phyloP scores from a whole-genome alignment of 2,113 vertebrate species.

The Coptodon rendalli region DNA sequence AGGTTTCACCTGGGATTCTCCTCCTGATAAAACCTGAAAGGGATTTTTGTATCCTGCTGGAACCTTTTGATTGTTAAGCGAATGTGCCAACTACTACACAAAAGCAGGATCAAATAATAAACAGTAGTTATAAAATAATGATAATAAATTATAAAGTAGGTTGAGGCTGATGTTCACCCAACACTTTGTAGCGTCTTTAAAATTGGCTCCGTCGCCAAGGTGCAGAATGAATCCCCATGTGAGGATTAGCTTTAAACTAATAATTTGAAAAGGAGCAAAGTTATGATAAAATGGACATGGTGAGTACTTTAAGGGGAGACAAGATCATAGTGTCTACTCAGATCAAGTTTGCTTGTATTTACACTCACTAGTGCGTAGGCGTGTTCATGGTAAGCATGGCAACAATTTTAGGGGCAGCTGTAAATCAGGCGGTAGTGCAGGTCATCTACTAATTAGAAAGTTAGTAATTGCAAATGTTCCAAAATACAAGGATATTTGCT shows the following conservation, averaged over 20 bases:
- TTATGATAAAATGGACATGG: not conserved
- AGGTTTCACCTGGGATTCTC: not conserved
- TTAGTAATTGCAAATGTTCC: not conserved
- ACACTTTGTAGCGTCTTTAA: not conserved
- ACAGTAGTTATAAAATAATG: not conserved
- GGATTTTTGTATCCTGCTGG: not conserved
- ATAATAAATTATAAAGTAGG: not conserved
- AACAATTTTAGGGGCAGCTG: not conserved
- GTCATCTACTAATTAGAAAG: not conserved
- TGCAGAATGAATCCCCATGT: not conserved
- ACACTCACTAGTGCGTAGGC: not conserved
- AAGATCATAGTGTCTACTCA: not conserved
- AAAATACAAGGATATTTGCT: not conserved
- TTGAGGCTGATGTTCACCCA: not conserved
- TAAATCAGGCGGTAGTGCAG: not conserved
- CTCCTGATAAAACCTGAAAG: not conserved
- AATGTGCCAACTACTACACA: not conserved
- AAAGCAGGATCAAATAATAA: not conserved
- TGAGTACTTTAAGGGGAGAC: not conserved
- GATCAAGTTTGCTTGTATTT: not conserved
- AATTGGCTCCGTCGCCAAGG: rapidly evolving
- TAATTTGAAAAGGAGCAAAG: not conserved
- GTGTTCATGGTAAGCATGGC: not conserved
- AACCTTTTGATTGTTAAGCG: not conserved
- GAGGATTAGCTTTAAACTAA: not conserved